A percentile compares a stretch with the other conserved stretches of the same genome.
These are phyloP conservation scores for Drosophila mettleri DNA, from an alignment of 2,888 invertebrate genomes.

Conservation along the genomic window DNA sequence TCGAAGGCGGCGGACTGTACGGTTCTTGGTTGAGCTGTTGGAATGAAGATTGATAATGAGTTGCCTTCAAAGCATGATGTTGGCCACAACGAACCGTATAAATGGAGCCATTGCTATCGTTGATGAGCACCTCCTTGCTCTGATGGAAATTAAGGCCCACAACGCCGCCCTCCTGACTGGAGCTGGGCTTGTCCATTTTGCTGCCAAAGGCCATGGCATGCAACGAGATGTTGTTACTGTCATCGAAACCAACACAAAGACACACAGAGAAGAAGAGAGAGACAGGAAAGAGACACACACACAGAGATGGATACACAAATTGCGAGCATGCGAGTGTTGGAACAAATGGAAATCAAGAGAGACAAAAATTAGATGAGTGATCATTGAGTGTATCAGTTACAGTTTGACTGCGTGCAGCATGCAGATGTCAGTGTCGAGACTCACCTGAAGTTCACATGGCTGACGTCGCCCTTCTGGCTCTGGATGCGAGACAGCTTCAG, in stretches of 20 bases:
- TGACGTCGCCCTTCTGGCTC: conserved; percentile 87
- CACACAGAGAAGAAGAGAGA: conserved; percentile 4
- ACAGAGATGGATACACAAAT: conserved; percentile 66
- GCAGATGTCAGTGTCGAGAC: conserved; percentile 24
- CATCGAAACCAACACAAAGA: conserved; percentile 54
- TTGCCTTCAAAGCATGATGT: neutral
- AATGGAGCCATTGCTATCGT: conserved; percentile 89
- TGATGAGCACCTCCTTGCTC: conserved; percentile 94
- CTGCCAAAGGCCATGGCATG: conserved; percentile 93
- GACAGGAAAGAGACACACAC: conserved; percentile 7
- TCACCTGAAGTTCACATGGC: conserved; percentile 85
- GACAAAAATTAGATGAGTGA: conserved; percentile 38
- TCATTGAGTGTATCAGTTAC: conserved; percentile 10
- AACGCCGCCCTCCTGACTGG: conserved; percentile 94
- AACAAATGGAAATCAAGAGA: conserved; percentile 44
- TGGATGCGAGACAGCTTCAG: conserved; percentile 94
- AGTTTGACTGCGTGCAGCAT: conserved; percentile 46
- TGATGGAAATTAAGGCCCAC: conserved; percentile 95
- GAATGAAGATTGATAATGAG: neutral
- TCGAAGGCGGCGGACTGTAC: conserved; percentile 79
- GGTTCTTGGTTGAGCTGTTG: conserved; percentile 83
- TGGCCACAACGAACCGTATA: conserved; percentile 81
- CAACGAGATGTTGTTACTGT: conserved; percentile 91
- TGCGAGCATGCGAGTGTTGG: conserved; percentile 71
- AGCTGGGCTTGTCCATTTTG: conserved; percentile 92